A percentile compares a stretch with the other conserved stretches of the same genome.
Evolutionary conservation across 2,888 invertebrate genomes (phyloP).

Genomic region (Nomada lathburiana): DNA sequence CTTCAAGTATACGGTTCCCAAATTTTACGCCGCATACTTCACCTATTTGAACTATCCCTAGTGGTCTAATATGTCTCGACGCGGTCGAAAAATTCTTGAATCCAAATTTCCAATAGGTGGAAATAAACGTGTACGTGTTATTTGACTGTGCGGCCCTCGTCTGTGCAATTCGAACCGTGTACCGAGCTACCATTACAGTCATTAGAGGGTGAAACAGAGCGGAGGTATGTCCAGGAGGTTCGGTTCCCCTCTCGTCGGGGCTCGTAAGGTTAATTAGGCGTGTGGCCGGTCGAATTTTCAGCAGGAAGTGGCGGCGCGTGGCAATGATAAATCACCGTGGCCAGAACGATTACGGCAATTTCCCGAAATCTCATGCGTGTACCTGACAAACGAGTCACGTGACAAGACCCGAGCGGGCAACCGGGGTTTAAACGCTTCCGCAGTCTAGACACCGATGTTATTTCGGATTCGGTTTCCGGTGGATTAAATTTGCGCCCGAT

Average conservation of each 20-base stretch:
- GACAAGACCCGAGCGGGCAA: slow-evolving; percentile 23
- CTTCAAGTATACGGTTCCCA: too few species aligned
- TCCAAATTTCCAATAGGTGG: too few species aligned
- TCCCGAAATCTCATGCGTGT: slow-evolving; percentile 12
- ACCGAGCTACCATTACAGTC: too few species aligned
- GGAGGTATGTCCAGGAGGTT: not conserved
- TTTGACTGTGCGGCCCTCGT: too few species aligned
- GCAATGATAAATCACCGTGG: slow-evolving; percentile 41
- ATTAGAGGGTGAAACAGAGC: too few species aligned
- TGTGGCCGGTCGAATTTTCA: slow-evolving; percentile 37
- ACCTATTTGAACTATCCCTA: too few species aligned
- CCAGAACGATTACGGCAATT: slow-evolving; percentile 29
- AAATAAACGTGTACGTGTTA: too few species aligned
- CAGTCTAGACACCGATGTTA: slow-evolving; percentile 62
- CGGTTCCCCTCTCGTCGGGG: slow-evolving; percentile 16
- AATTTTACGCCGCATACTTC: too few species aligned
- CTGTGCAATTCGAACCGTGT: too few species aligned
- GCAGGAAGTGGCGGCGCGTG: slow-evolving; percentile 51
- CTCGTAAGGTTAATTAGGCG: slow-evolving; percentile 33
- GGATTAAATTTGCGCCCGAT: slow-evolving; percentile 56
- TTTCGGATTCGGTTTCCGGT: slow-evolving; percentile 74
- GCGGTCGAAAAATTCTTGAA: too few species aligned
- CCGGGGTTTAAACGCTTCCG: slow-evolving; percentile 69
- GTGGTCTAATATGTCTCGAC: too few species aligned
- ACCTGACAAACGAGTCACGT: slow-evolving; percentile 15